These are phyloP conservation scores for Rana temporaria DNA, from an alignment of 2,113 vertebrate species.

Conservation along the genomic window DNA sequence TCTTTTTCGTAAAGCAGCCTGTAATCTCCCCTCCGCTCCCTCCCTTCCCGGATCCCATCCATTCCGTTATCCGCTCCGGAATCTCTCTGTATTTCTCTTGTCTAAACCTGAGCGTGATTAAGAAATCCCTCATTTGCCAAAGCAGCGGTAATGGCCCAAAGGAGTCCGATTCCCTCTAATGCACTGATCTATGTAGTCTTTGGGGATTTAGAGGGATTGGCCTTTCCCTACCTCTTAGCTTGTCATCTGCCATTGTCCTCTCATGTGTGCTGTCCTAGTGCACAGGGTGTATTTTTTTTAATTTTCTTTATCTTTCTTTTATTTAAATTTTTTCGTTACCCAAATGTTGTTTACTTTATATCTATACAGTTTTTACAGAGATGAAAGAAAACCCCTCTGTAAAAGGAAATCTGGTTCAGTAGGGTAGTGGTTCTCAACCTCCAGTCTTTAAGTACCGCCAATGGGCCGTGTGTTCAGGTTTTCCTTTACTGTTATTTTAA, in stretches of 20 bases:
- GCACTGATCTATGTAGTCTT: conserved; percentile 13
- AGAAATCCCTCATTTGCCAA: conserved; percentile 53
- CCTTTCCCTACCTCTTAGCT: conserved; percentile 23
- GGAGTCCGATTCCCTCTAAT: conserved; percentile 38
- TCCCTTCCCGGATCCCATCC: not conserved
- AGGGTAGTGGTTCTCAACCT: too few relatives aligned
- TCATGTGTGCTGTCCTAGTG: too few relatives aligned
- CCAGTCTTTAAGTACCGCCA: too few relatives aligned
- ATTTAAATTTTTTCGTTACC: too few relatives aligned
- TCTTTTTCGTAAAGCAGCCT: not conserved
- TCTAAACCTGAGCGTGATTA: conserved; percentile 42
- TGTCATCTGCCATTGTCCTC: not conserved
- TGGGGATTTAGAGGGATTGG: conserved; percentile 44
- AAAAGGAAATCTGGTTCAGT: too few relatives aligned
- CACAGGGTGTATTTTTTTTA: too few relatives aligned
- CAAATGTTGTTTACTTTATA: too few relatives aligned
- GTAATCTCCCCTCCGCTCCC: conserved; percentile 2
- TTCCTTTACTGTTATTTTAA: too few relatives aligned
- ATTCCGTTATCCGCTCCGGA: conserved; percentile 19
- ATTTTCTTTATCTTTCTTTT: too few relatives aligned
- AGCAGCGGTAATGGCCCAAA: conserved; percentile 43
- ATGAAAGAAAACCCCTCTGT: too few relatives aligned
- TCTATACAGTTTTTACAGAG: too few relatives aligned
- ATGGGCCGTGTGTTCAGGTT: too few relatives aligned
- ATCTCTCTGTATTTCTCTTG: conserved; percentile 32